A percentile compares a stretch with the other conserved stretches of the same genome.
phyloP scores from a whole-genome alignment of 64 coral and sea anemone genomes.

The Platygyra sinensis region DNA sequence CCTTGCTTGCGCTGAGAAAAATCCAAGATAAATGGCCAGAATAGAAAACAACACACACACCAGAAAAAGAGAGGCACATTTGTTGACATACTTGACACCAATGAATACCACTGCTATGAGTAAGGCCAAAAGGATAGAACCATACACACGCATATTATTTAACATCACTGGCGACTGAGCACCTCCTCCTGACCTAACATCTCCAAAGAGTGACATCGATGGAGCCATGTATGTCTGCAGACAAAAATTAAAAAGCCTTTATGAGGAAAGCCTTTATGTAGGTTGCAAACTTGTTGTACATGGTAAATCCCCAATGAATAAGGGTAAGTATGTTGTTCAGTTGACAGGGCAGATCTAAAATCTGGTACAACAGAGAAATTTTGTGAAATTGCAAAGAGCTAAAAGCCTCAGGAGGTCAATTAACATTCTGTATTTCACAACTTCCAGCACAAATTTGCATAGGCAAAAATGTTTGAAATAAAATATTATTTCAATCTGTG shows the following conservation, averaged over 20 bases:
- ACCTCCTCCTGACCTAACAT: slow-evolving; percentile 88
- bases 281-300: too few relatives aligned
- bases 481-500: too few relatives aligned
- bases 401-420: too few relatives aligned
- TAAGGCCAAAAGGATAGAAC: slow-evolving; percentile 76
- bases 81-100: slow-evolving; percentile 97
- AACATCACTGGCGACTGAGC: slow-evolving; percentile 87
- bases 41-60: slow-evolving; percentile 93
- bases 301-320: too few relatives aligned
- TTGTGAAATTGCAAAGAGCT: too few relatives aligned
- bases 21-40: slow-evolving; percentile 92
- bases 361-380: too few relatives aligned
- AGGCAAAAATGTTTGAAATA: too few relatives aligned
- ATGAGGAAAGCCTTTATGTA: too few relatives aligned
- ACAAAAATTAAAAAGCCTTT: neutral
- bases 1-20: slow-evolving; percentile 84
- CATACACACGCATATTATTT: slow-evolving; percentile 99
- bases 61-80: slow-evolving; percentile 92
- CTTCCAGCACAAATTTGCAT: too few relatives aligned
- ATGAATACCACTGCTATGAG: slow-evolving; percentile 82
- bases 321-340: too few relatives aligned
- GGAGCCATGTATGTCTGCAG: slow-evolving; percentile 93
- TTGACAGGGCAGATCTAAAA: too few relatives aligned
- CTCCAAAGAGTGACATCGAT: slow-evolving; percentile 91
- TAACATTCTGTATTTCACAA: too few relatives aligned